Conservation (phyloP, 2,888 invertebrate genomes). For the Trypoxylon attenuatum region DNA sequence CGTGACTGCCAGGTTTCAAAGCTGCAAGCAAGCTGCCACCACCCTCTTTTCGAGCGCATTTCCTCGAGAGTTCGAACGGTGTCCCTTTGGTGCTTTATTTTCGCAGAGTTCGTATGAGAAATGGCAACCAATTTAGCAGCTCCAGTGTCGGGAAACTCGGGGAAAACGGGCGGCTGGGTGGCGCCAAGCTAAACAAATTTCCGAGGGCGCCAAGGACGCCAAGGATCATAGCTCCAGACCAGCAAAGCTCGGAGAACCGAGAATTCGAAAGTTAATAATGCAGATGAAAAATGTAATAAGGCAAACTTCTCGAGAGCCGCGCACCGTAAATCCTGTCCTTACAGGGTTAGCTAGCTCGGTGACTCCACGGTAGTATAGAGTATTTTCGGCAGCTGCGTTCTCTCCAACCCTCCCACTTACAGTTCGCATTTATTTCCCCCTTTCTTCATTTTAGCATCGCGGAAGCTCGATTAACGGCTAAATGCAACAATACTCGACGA, state of each 20-base stretch:
- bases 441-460: background rate
- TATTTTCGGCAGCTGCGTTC: background rate
- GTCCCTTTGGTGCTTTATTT: slow-evolving; percentile 8
- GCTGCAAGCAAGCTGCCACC: too few relatives aligned
- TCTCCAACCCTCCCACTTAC: too few relatives aligned
- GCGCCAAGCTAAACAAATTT: slow-evolving; percentile 31
- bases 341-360: background rate
- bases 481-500: slow-evolving; percentile 7
- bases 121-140: slow-evolving; percentile 33
- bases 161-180: slow-evolving; percentile 14
- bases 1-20: background rate
- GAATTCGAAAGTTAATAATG: slow-evolving; percentile 18
- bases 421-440: too few relatives aligned
- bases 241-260: background rate
- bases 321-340: background rate
- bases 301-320: background rate
- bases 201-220: slow-evolving; percentile 10
- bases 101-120: slow-evolving; percentile 21
- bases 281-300: background rate
- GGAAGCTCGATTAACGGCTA: background rate
- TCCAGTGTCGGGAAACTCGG: slow-evolving; percentile 19
- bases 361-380: background rate
- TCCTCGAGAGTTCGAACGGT: background rate
- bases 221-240: background rate
- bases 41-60: too few relatives aligned